Conservation (phyloP, 2,797 vertebrate species). For the Alcedo atthis region DNA sequence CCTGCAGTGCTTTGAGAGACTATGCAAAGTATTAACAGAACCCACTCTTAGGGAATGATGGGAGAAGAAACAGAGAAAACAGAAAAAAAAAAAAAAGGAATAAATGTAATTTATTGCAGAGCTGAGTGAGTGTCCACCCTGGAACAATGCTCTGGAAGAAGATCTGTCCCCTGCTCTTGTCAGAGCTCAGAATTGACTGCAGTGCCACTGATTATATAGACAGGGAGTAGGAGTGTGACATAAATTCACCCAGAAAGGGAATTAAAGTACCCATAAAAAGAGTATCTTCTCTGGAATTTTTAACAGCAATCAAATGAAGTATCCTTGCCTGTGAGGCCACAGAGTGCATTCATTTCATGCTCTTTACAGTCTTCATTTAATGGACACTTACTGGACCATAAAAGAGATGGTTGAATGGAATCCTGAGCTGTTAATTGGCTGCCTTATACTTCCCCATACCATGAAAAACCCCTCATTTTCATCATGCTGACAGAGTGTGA, state of each 20-base stretch:
- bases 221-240: background rate
- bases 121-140: background rate
- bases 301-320: background rate
- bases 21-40: background rate
- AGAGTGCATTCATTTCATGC: background rate
- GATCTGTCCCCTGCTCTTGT: background rate
- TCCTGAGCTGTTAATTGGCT: background rate
- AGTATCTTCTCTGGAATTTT: background rate
- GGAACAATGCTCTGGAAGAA: background rate
- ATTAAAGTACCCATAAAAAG: background rate
- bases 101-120: background rate
- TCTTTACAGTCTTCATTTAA: background rate
- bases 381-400: background rate
- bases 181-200: background rate
- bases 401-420: background rate
- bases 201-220: background rate
- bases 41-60: background rate
- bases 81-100: background rate
- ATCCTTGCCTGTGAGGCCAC: background rate
- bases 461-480: background rate
- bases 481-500: background rate
- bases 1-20: background rate
- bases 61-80: background rate
- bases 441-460: background rate
- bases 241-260: background rate